Evolutionary conservation across 1,140 invertebrate genomes (phyloP), one percentile per base, ranked within the genome.

Genomic region (Sitodiplosis mosellana): DNA sequence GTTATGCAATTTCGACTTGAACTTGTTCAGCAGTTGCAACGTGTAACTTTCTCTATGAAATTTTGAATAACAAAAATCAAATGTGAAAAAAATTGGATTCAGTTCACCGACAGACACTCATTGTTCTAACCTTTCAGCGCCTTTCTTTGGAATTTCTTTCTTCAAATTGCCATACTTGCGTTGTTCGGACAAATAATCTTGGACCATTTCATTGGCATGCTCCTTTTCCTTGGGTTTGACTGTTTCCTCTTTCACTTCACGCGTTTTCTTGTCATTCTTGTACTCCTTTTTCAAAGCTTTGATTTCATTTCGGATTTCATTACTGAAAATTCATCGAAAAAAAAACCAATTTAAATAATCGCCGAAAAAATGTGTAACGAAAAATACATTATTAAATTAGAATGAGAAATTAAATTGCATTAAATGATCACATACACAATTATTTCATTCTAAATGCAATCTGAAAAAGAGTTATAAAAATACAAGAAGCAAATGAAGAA

Each of bases 251-350:
- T 67, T 51, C 56, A 69, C 58, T 47, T 66, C 58, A 41, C 68
- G 62, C 21, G 68, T 55, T 44, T 73, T 66, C 55, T 76, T 76
- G 57, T 67, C 75, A 51, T 65, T 67, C 65, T 75, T 77, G 59
- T 81, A 79, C 55, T 80, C 77, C 57, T 74, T 78, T 59, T 83
- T 83, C 0, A 89, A 64, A 34, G 77, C 69, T 49, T 74, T 72
- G 37, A 85, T 83, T 72, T 88, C 78, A 58, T 80, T 75, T 44
- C 75, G 75, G 48, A 90, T 80, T 58, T 82, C 76, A 55, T 80
- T 75, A 49, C 86, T 87, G 55, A 48, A 70, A 68, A 53, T 49
- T 10, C n/a, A 8, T 48, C 46, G 40, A 51, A 15, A 22, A 45
- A 33, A n/a, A 49, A 45, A 12, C 7, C 22, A 52, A n/a, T n/a